Base-by-base conservation (phyloP, 2,113 vertebrate species). In the Otolemur garnettii region DNA sequence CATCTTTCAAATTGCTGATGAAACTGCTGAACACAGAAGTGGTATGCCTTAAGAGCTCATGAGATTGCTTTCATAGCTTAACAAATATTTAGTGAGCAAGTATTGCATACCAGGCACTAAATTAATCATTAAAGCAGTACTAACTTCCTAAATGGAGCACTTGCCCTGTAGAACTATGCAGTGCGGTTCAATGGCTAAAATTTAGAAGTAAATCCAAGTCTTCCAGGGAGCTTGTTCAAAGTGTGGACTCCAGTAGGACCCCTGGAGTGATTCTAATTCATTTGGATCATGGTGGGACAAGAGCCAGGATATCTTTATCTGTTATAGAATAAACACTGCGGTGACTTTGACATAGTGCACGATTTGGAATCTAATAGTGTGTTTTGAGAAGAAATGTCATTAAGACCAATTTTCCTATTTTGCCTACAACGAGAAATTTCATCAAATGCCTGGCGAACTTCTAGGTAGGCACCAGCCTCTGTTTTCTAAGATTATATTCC, bases 41-140 rank as follows among this genome's bases (percentile, higher is more conserved):
- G 7, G 53, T n/a, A 55, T 26, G 55, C 30, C 74, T 55, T 21
- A 75, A 45, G 74, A 77, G 74, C 79, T 87, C 13, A 18, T 62
- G 72, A 91, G n/a, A 42, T 81, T 60, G 68, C 22, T 78, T 91
- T 92, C 74, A 91, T 45, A 94, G 12, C 15, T 68, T 59, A 81
- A 45, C 59, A 93, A 59, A 87, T 45, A 85, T 86, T 78, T 91
- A 71, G 72, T 90, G 59, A 87, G 42, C 8, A 78, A 59, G 22
- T 91, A 26, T 93, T 88, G 89, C 1, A 55, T 22, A 18, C 0
- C 35, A 69, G 45, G 38, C n/a, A 62, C 26, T 84, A 75, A 75
- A 69, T 72, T 71, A 72, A 86, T 90, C 21, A 72, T 30, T 86
- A 81, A 59, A 86, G 24, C 55, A 79, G 4, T 60, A 59, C 50